Conservation (phyloP, 2,797 vertebrate genomes). For the Prionace glauca region DNA sequence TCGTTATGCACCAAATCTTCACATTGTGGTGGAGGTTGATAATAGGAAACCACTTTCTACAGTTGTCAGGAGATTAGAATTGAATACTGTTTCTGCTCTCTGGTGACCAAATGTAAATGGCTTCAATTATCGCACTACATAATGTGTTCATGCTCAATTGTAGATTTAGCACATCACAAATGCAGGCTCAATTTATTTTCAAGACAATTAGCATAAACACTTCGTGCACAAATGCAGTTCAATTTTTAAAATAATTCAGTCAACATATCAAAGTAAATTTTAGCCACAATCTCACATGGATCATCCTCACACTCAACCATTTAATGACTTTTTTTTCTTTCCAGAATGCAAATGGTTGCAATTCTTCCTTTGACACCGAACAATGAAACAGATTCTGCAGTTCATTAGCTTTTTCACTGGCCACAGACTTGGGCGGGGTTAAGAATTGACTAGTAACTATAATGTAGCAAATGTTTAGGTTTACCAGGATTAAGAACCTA, state of each 20-base stretch:
- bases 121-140: background rate
- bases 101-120: background rate
- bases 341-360: background rate
- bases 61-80: background rate
- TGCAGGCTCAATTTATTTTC: slow-evolving; percentile 22
- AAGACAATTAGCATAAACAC: background rate
- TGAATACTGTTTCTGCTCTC: background rate
- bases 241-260: slow-evolving; percentile 6
- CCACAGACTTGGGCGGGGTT: too few relatives aligned
- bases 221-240: background rate
- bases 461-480: background rate
- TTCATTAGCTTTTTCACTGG: background rate
- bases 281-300: background rate
- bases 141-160: background rate
- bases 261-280: slow-evolving; percentile 14
- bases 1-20: background rate
- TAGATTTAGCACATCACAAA: background rate
- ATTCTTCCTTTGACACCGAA: background rate
- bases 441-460: background rate
- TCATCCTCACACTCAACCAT: background rate
- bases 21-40: background rate
- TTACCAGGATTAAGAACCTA: background rate
- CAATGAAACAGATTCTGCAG: background rate
- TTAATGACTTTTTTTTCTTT: background rate
- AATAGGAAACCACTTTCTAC: background rate